Base-by-base conservation (phyloP, 2,888 invertebrate genomes). In the Leptopilina myrica region DNA sequence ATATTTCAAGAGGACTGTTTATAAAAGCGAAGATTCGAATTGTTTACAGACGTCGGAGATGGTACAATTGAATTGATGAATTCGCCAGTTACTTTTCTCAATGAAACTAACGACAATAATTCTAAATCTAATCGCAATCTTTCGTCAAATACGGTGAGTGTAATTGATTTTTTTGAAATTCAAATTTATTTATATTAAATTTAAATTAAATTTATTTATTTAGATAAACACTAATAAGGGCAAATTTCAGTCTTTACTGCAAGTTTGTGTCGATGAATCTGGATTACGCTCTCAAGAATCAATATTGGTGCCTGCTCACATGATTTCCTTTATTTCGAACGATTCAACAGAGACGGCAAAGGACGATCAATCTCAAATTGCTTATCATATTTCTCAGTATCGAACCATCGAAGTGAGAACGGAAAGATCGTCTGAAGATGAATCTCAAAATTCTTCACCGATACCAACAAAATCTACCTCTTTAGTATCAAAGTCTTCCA, bases 21-120 rank as follows among this genome's bases (percentile, higher is more conserved):
- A 26, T 43, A 5, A 66, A 9, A 66, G 33, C 9, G 5, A 15
- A 15, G 5, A 46, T n/a, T 15, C 12, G n/a, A 20, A n/a, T n/a
- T 56, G n/a, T 79, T 84, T 84, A 5, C 75, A 90, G 90, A 89
- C 64, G 84, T 83, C 6, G 86, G 87, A 5, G 88, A 90, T 46
- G 89, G 88, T 49, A 81, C 82, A 1, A 77, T 90, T 12, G 89
- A 90, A 80, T 85, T 90, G 4, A 81, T 88, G 78, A 78, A 89
- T 12, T 79, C 87, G 1, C 90, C 90, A 8, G 81, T 90, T 5
- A 84, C 89, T 7, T 84, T 87, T 40, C 80, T 90, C 6, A 88
- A 87, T n/a, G 85, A 86, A 56, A 84, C 80, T 64, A 82, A 81
- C 64, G 43, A 76, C 26, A 56, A 8, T 5, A 20, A 14, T 69